phyloP scores from a whole-genome alignment of 92 coral and sea anemone genomes.

The Epizoanthus scotinus region DNA sequence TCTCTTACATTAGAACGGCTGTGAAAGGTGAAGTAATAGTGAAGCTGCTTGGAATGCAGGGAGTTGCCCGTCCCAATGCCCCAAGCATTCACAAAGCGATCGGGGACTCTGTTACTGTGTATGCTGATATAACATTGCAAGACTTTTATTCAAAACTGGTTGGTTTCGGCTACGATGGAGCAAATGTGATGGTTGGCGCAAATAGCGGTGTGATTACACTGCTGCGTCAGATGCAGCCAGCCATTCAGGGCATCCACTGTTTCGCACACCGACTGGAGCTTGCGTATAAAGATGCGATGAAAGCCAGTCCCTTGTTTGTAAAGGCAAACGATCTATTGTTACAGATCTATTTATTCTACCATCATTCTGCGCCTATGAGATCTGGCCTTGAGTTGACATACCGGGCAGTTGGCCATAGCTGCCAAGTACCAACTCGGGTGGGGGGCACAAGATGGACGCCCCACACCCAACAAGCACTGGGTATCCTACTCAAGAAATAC shows the following conservation, averaged over 20 bases:
- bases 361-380: conserved; percentile 34
- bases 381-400: neutral
- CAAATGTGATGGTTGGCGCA: neutral
- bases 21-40: neutral
- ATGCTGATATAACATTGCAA: conserved; percentile 4
- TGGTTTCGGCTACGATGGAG: conserved; percentile 7
- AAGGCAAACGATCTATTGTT: conserved; percentile 27
- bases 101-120: neutral
- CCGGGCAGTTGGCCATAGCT: conserved; percentile 21
- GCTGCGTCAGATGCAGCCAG: conserved; percentile 21
- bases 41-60: neutral
- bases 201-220: conserved; percentile 38
- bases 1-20: neutral
- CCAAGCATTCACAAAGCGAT: conserved; percentile 41
- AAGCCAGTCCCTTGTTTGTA: conserved; percentile 7
- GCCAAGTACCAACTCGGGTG: conserved; percentile 12
- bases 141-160: conserved; percentile 35
- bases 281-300: conserved; percentile 28
- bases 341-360: conserved; percentile 35
- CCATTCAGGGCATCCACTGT: conserved; percentile 35
- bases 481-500: conserved; percentile 25
- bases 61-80: conserved; percentile 23
- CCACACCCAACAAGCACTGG: conserved; percentile 13
- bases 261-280: conserved; percentile 44
- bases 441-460: conserved; percentile 25